A percentile compares a stretch with the other conserved stretches of the same genome.
Conservation (phyloP, 2,113 vertebrate species). For the Solenodon paradoxus region DNA sequence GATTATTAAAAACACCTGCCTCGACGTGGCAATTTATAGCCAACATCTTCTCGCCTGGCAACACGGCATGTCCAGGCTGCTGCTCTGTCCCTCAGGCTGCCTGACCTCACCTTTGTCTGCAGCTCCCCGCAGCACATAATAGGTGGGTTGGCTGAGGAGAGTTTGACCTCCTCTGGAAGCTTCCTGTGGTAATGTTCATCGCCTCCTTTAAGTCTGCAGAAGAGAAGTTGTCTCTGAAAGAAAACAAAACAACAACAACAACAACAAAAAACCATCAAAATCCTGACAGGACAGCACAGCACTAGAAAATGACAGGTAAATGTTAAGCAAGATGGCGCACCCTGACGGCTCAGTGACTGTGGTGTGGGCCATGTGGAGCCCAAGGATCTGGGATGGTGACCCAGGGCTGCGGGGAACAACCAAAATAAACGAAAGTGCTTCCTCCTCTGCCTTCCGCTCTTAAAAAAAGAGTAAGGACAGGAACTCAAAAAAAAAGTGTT, state of each 20-base stretch:
- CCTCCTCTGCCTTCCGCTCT: no score
- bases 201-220: not conserved
- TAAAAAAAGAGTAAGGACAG: no score
- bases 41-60: slow-evolving; percentile 27
- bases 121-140: not conserved
- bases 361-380: no score
- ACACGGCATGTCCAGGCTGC: not conserved
- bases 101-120: not conserved
- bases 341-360: no score
- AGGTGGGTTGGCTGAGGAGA: not conserved
- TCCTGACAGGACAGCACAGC: not conserved
- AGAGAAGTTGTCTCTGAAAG: not conserved
- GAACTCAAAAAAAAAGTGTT: no score
- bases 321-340: not conserved
- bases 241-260: no score
- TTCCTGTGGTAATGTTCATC: not conserved
- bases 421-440: no score
- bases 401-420: no score
- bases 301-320: not conserved
- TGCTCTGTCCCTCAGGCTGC: not conserved
- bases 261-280: not conserved
- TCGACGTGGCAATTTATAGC: not conserved
- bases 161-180: not conserved
- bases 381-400: no score
- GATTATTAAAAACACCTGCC: slow-evolving; percentile 51